Percentiles rank a stretch among this genome's conserved stretches.
These are phyloP conservation scores for Thinocorus orbignyianus DNA, from an alignment of 2,113 vertebrate genomes.

Conservation along the genomic window DNA sequence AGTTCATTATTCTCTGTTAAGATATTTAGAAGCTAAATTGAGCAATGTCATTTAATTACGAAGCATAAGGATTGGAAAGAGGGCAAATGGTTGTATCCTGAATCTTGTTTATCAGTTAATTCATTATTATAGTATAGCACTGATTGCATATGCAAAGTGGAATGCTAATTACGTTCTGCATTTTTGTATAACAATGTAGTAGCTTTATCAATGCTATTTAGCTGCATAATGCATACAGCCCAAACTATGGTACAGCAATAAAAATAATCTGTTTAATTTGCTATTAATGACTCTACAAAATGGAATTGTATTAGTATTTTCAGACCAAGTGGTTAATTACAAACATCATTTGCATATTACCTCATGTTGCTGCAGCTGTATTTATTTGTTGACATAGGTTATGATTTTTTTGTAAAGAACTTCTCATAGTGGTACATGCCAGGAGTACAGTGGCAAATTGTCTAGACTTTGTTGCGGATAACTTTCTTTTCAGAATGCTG, in stretches of 20 bases:
- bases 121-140: constrained; percentile 59
- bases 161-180: constrained; percentile 70
- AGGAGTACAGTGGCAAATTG: neutral
- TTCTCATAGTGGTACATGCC: neutral
- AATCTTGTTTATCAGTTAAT: constrained; percentile 78
- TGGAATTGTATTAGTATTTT: constrained; percentile 29
- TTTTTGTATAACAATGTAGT: constrained; percentile 51
- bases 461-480: neutral
- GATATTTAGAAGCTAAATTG: constrained; percentile 71
- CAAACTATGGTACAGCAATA: constrained; percentile 56
- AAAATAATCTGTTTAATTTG: constrained; percentile 59
- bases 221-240: constrained; percentile 39
- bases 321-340: constrained; percentile 46
- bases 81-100: constrained; percentile 55
- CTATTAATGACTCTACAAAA: constrained; percentile 48
- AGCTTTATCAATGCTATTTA: constrained; percentile 59
- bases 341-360: constrained; percentile 14
- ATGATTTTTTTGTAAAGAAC: neutral
- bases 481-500: neutral
- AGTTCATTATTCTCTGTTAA: constrained; percentile 63
- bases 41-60: constrained; percentile 66
- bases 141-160: constrained; percentile 64
- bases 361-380: neutral
- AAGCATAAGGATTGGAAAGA: constrained; percentile 62
- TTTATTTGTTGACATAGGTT: constrained; percentile 2